phyloP scores from a whole-genome alignment of 2,888 invertebrate species.

The Exephanes ischioxanthus region DNA sequence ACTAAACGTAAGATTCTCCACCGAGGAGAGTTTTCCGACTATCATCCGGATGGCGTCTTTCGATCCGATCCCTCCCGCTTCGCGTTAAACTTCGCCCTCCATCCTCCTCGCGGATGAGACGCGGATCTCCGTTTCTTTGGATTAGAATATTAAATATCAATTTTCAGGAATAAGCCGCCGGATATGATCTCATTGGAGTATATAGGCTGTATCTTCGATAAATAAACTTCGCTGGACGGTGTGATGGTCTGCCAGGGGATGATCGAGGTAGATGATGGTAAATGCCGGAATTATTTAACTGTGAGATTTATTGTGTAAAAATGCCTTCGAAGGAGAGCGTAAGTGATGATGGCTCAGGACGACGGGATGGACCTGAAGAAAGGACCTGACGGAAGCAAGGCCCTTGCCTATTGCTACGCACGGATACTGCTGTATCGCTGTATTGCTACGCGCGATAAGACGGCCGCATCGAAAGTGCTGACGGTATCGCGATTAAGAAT shows the following conservation, averaged over 20 bases:
- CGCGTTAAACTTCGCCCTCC: slow-evolving; percentile 11
- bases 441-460: too few species aligned
- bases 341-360: too few species aligned
- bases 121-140: neutral
- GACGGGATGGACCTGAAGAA: too few species aligned
- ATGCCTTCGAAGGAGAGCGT: too few species aligned
- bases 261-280: too few species aligned
- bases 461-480: too few species aligned
- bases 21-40: slow-evolving; percentile 49
- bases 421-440: too few species aligned
- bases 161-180: neutral
- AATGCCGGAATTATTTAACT: too few species aligned
- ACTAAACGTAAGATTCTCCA: slow-evolving; percentile 55
- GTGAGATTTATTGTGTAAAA: too few species aligned
- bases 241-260: neutral
- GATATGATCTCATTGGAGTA: neutral
- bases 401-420: too few species aligned
- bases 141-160: slow-evolving; percentile 5
- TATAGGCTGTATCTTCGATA: neutral
- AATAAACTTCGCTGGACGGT: neutral
- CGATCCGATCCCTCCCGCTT: slow-evolving; percentile 37
- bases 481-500: too few species aligned
- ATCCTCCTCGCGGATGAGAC: neutral
- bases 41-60: slow-evolving; percentile 36
- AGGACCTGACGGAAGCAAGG: too few species aligned